Base-by-base conservation (phyloP, 2,888 invertebrate species). In the Empis livida region DNA sequence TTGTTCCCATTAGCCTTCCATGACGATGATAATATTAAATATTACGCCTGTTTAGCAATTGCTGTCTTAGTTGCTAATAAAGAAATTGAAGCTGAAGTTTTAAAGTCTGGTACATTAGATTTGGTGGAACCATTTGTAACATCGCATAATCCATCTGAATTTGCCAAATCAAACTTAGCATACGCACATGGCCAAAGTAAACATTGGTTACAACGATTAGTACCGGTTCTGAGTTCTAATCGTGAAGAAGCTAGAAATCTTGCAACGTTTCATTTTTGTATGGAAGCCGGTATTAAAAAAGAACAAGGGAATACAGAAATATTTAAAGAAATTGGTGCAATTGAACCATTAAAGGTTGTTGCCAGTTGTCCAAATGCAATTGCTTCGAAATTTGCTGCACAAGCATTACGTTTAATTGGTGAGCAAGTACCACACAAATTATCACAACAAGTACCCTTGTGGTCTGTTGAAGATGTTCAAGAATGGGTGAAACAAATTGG, bases 401-500 rank as follows among this genome's bases (percentile, higher is more conserved):
- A 91, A 73, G 92, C 93, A 1, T 71, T 94, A 58, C 75, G 88
- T 53, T 73, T 95, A 15, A 93, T 99, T 51, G 97, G 96, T 2
- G 97, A 97, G 67, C 89, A 92, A 64, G 89, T 97, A 14, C 97
- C 97, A 0, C 96, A 99, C 68, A 96, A 95, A 65, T 72, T 99
- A 48, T 94, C 95, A 32, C 96, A 97, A 65, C 96, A 97, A 69
- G 96, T 97, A 38, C 97, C 97, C 1, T 75, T 96, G 9, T 99
- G 99, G 99, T 93, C 93, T 0, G 84, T 84, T 16, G 91, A 91
- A 66, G 97, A 99, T 66, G 97, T 99, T 0, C 78, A 86, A 57
- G 94, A 96, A 71, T 99, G 97, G 97, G 92, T 99, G 1, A 92
- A 91, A 64, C 96, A 97, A 76, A 94, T 95, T 59, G 95, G 95